phyloP scores from a whole-genome alignment of 2,113 vertebrate species.

The Maccullochella peelii region DNA sequence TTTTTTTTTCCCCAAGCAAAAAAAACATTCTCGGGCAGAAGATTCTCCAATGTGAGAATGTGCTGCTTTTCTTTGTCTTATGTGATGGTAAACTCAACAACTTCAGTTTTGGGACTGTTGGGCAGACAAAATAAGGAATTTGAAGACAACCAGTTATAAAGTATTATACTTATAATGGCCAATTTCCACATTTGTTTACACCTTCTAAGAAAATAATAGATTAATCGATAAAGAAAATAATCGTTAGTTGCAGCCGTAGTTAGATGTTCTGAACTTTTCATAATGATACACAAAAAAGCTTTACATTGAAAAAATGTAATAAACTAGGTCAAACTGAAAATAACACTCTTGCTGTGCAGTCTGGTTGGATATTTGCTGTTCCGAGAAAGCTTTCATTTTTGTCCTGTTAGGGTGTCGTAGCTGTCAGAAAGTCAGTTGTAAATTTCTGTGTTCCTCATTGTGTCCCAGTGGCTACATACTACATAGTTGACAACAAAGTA shows the following conservation, averaged over 20 bases:
- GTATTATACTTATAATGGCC: neutral
- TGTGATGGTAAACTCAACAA: neutral
- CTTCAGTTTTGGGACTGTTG: neutral
- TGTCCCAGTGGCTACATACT: slow-evolving; percentile 2
- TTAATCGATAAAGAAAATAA: neutral
- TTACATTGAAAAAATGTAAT: neutral
- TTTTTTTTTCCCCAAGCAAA: neutral
- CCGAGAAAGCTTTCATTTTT: slow-evolving; percentile 23
- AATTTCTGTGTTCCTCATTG: slow-evolving; percentile 25
- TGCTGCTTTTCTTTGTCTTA: neutral
- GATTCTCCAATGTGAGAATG: neutral
- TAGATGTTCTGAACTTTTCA: slow-evolving; percentile 5
- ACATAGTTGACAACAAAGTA: slow-evolving; percentile 1
- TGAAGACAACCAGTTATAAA: neutral
- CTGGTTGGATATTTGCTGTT: neutral
- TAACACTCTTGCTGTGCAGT: neutral
- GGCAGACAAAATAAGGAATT: neutral
- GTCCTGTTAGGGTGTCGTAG: slow-evolving; percentile 27
- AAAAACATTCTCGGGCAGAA: neutral
- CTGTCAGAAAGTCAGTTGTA: slow-evolving; percentile 25
- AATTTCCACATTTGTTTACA: neutral
- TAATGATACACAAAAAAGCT: neutral
- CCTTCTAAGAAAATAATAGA: neutral
- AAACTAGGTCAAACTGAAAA: neutral
- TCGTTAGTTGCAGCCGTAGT: neutral